Conservation (phyloP, 2,797 vertebrate genomes). For the Neoniphon sammara region DNA sequence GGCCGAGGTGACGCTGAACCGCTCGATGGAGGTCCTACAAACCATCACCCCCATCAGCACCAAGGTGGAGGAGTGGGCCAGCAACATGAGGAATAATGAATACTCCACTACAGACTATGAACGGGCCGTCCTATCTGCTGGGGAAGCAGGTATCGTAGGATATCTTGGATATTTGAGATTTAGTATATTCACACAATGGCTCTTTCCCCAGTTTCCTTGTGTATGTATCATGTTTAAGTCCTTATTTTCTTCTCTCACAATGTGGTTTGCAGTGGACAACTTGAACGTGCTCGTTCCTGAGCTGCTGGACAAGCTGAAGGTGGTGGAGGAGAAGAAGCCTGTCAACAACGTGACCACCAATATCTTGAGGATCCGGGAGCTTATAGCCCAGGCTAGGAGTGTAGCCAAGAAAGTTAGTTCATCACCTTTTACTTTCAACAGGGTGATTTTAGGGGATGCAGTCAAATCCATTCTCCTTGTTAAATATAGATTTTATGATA, state of each 20-base stretch:
- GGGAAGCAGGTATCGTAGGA: constrained; percentile 86
- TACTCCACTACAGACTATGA: constrained; percentile 87
- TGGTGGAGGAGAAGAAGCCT: constrained; percentile 92
- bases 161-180: background rate
- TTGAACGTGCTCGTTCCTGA: constrained; percentile 91
- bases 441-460: background rate
- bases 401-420: constrained; percentile 92
- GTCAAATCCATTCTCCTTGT: background rate
- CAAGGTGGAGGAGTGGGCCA: constrained; percentile 87
- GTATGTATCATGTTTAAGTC: background rate
- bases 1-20: constrained; percentile 83
- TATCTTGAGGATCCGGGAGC: constrained; percentile 92
- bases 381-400: constrained; percentile 96
- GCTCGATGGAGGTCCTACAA: constrained; percentile 81
- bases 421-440: background rate
- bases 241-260: background rate
- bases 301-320: constrained; percentile 89
- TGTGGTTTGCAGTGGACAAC: constrained; percentile 85
- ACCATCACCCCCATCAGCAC: constrained; percentile 84
- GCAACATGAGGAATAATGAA: constrained; percentile 87
- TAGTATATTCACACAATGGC: too few relatives aligned
- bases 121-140: constrained; percentile 86
- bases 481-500: too few relatives aligned
- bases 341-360: constrained; percentile 93
- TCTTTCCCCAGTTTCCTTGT: too few relatives aligned